These are phyloP conservation scores for Aphelinus certus DNA, from an alignment of 1,140 invertebrate species.

Conservation along the genomic window DNA sequence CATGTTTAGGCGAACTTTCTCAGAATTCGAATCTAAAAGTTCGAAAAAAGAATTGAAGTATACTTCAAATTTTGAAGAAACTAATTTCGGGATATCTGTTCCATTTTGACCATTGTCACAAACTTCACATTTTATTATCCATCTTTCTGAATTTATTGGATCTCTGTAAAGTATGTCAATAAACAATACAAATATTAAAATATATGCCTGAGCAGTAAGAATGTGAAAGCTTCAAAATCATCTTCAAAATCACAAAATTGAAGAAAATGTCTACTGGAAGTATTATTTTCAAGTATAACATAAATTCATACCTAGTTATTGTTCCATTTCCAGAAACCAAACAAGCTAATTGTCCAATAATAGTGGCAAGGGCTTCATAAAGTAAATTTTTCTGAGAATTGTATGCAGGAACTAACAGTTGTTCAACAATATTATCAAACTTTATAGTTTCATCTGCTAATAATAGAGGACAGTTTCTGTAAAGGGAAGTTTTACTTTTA, in stretches of 20 bases:
- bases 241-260: too few species aligned
- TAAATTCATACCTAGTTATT: conserved; percentile 49
- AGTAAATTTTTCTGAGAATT: conserved; percentile 44
- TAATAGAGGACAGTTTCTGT: conserved; percentile 48
- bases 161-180: conserved; percentile 43
- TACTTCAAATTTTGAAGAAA: conserved; percentile 44
- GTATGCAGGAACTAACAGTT: conserved; percentile 53
- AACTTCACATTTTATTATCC: conserved; percentile 52
- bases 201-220: too few species aligned
- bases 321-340: conserved; percentile 49
- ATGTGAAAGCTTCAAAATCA: too few species aligned
- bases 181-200: neutral
- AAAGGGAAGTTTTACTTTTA: conserved; percentile 19
- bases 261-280: too few species aligned
- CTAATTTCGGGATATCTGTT: conserved; percentile 40
- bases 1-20: conserved; percentile 50
- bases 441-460: conserved; percentile 46
- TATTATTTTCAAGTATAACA: neutral
- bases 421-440: conserved; percentile 50
- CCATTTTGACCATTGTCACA: conserved; percentile 49
- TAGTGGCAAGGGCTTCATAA: conserved; percentile 49
- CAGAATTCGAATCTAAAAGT: conserved; percentile 48
- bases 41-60: conserved; percentile 46
- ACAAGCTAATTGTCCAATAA: conserved; percentile 55
- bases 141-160: conserved; percentile 47